A percentile compares a stretch with the other conserved stretches of the same genome.
Evolutionary conservation across 2,113 vertebrate genomes (phyloP).

Genomic region (Rattus rattus): DNA sequence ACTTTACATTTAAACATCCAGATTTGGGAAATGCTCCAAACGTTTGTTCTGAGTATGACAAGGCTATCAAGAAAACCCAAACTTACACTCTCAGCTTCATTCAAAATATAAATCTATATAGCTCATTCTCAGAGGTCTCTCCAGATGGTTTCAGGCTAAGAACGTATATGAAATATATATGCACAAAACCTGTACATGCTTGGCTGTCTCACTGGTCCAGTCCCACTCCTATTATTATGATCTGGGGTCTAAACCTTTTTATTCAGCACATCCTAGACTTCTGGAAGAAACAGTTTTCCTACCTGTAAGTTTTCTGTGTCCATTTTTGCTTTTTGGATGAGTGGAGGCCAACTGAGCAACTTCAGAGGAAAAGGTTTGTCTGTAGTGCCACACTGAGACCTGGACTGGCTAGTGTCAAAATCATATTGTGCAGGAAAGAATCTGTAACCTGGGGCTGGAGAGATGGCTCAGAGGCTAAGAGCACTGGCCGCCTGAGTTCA

Average conservation of each 20-base stretch:
- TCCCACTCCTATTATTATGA: not conserved
- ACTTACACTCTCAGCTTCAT: not conserved
- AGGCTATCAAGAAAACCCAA: constrained; percentile 26
- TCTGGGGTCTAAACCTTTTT: not conserved
- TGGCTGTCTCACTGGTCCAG: not conserved
- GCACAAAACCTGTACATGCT: not conserved
- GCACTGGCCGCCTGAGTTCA: too few relatives aligned
- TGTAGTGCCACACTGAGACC: not conserved
- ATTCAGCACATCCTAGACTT: not conserved
- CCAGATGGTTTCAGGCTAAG: not conserved
- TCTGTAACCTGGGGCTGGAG: too few relatives aligned
- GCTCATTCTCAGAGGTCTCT: not conserved
- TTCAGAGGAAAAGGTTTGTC: not conserved
- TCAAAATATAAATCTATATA: constrained; percentile 22
- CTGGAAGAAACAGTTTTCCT: not conserved
- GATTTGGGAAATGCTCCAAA: not conserved
- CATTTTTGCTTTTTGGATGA: not conserved
- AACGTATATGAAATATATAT: not conserved
- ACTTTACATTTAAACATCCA: constrained; percentile 16
- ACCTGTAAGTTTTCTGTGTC: not conserved
- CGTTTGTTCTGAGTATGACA: constrained; percentile 22
- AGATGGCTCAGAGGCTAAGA: too few relatives aligned
- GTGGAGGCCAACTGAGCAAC: not conserved
- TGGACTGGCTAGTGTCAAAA: constrained; percentile 16
- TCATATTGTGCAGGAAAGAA: constrained; percentile 2